Evolutionary conservation across 2,113 vertebrate genomes (phyloP).

Genomic region (Melierax canorus): DNA sequence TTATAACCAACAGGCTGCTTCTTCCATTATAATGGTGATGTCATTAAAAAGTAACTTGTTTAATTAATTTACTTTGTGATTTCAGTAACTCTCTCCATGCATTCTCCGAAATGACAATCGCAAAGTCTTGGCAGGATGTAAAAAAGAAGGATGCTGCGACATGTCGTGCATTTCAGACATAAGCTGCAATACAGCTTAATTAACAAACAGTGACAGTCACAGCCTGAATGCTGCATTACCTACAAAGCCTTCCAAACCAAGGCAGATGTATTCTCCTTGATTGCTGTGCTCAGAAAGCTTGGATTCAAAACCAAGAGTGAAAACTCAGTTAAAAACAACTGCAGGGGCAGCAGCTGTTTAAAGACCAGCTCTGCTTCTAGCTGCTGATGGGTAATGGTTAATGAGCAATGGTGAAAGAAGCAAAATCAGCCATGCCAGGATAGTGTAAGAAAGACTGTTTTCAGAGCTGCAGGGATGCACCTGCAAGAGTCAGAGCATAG

Average conservation of each 20-base stretch:
- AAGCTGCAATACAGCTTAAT: background rate
- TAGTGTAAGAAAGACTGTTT: background rate
- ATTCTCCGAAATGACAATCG: background rate
- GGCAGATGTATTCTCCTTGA: background rate
- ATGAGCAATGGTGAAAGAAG: background rate
- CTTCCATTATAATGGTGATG: constrained; percentile 61
- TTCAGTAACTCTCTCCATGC: background rate
- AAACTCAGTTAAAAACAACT: background rate
- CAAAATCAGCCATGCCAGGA: background rate
- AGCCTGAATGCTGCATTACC: background rate
- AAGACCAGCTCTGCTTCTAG: background rate
- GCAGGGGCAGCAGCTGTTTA: background rate
- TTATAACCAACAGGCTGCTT: constrained; percentile 66
- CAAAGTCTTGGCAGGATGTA: background rate
- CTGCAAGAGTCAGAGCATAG: background rate
- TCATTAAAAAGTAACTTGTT: constrained; percentile 68
- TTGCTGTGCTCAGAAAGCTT: background rate
- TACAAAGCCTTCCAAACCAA: background rate
- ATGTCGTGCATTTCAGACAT: background rate
- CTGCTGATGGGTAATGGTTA: background rate
- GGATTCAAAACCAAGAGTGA: background rate
- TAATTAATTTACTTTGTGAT: background rate
- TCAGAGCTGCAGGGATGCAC: background rate
- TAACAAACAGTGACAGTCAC: background rate
- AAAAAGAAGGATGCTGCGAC: background rate